phyloP scores from a whole-genome alignment of 2,113 vertebrate genomes.

The Cynocephalus volans region DNA sequence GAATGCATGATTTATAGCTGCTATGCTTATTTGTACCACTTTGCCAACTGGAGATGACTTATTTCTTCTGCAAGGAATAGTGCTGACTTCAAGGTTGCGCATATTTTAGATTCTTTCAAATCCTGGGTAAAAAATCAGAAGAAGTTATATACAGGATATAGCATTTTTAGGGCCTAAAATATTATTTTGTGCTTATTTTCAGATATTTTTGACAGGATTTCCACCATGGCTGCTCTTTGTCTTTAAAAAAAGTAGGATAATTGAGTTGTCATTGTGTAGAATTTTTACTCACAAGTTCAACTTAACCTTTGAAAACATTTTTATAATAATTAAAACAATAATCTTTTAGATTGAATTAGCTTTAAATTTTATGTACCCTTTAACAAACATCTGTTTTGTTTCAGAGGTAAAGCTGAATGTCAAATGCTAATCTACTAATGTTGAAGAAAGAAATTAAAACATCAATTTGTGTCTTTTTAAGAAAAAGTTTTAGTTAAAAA shows the following conservation, averaged over 20 bases:
- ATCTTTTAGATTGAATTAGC: not conserved
- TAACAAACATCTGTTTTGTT: not conserved
- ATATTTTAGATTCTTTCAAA: conserved; percentile 61
- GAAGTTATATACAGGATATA: not conserved
- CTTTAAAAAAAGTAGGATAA: not conserved
- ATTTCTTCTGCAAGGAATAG: conserved; percentile 24
- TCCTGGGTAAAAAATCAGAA: not conserved
- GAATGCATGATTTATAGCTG: not conserved
- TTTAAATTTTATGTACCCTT: not conserved
- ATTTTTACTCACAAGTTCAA: not conserved
- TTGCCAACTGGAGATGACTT: conserved; percentile 2
- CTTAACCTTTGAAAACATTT: not conserved
- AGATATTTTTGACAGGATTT: not conserved
- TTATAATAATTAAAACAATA: not conserved
- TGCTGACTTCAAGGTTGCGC: conserved; percentile 21
- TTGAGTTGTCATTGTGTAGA: not conserved
- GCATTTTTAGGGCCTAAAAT: not conserved
- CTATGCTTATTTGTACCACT: not conserved
- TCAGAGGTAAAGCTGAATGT: not conserved
- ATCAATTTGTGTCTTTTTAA: fast-evolving
- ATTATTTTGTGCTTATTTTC: not conserved
- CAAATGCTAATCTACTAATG: not conserved
- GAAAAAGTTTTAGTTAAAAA: not conserved
- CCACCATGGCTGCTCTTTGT: not conserved
- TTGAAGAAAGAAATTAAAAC: not conserved